Evolutionary conservation across 2,888 invertebrate genomes (phyloP).

Genomic region (Lasioglossum marginatum): DNA sequence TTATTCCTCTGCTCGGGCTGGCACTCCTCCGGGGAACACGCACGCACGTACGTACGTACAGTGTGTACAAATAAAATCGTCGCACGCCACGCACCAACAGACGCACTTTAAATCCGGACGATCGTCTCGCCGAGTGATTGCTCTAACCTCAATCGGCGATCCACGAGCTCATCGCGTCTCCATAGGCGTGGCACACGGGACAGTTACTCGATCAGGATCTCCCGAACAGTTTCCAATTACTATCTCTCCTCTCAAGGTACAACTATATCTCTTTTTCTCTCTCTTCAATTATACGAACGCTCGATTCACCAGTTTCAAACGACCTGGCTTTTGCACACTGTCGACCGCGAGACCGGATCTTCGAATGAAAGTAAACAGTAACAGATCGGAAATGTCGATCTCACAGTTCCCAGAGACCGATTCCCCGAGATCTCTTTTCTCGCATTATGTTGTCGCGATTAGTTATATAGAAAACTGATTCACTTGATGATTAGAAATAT

Average conservation of each 20-base stretch:
- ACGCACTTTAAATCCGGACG: slow-evolving; percentile 47
- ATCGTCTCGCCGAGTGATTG: slow-evolving; percentile 20
- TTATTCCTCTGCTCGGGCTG: slow-evolving; percentile 66
- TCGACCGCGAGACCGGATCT: not conserved
- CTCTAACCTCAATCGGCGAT: slow-evolving; percentile 66
- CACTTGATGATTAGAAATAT: not conserved
- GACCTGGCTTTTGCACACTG: not conserved
- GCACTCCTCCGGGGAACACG: slow-evolving; percentile 47
- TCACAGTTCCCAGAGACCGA: not conserved
- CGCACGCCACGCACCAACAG: slow-evolving; percentile 46
- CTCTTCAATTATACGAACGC: not conserved
- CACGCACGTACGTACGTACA: slow-evolving; percentile 36
- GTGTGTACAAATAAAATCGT: slow-evolving; percentile 49
- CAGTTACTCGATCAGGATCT: not conserved
- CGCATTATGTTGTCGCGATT: not conserved
- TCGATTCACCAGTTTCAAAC: not conserved
- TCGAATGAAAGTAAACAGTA: not conserved
- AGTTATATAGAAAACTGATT: not conserved
- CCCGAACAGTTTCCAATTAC: not conserved
- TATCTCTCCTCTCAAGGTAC: not conserved
- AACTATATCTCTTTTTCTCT: not conserved
- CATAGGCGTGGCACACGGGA: slow-evolving; percentile 22
- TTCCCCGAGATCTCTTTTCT: not conserved
- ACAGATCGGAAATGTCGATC: not conserved
- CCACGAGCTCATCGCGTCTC: slow-evolving; percentile 35